phyloP scores from a whole-genome alignment of 2,113 vertebrate species.

The Sinocyclocheilus grahami region DNA sequence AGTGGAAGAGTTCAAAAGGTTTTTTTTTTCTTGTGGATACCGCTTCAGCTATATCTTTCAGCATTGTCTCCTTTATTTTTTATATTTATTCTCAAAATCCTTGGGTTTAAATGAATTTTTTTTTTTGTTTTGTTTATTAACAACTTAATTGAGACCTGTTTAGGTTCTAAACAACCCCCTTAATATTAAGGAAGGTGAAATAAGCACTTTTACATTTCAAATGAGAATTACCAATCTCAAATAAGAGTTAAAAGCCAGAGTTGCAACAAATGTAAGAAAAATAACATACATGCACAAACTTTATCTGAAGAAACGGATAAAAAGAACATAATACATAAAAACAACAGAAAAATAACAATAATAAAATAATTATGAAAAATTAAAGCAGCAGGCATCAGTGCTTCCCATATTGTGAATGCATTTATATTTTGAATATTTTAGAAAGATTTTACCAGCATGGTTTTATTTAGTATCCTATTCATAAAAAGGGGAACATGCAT shows the following conservation, averaged over 20 bases:
- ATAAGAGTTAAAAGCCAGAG: neutral
- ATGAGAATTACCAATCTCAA: neutral
- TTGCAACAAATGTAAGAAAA: neutral
- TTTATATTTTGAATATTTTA: neutral
- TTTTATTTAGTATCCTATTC: neutral
- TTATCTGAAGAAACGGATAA: neutral
- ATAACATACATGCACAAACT: neutral
- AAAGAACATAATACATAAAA: neutral
- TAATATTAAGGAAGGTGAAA: neutral
- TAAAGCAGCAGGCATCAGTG: neutral
- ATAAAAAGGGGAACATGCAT: neutral
- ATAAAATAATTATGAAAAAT: neutral
- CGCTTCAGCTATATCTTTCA: neutral
- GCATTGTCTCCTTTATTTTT: neutral
- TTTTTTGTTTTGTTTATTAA: neutral
- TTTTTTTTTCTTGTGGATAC: neutral
- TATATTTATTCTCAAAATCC: neutral
- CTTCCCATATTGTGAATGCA: neutral
- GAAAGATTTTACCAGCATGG: neutral
- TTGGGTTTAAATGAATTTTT: no score
- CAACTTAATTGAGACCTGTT: neutral
- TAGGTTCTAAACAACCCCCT: neutral
- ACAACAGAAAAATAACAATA: neutral
- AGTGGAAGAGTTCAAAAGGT: neutral
- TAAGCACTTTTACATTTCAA: neutral